Evolutionary conservation across 2,888 invertebrate species (phyloP).

Genomic region (Latrodectus hesperus): DNA sequence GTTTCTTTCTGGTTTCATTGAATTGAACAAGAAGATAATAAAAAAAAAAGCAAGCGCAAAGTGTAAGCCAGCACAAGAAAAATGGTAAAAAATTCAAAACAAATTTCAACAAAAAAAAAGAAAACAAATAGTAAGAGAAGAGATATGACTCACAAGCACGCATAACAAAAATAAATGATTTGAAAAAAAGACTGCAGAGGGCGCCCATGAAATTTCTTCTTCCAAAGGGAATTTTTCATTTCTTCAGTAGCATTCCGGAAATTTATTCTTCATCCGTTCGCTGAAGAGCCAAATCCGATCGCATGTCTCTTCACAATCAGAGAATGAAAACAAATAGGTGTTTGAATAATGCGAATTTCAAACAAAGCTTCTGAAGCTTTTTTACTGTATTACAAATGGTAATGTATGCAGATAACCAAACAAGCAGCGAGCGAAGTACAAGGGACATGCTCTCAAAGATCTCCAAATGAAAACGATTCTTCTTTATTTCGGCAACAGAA

Average conservation of each 20-base stretch:
- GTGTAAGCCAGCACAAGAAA: too few relatives aligned
- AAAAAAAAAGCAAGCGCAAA: too few relatives aligned
- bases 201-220: too few relatives aligned
- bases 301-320: neutral
- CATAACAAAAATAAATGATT: too few relatives aligned
- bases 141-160: too few relatives aligned
- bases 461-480: neutral
- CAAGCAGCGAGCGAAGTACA: conserved; percentile 10
- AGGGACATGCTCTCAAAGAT: neutral
- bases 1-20: too few relatives aligned
- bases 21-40: too few relatives aligned
- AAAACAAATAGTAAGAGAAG: too few relatives aligned
- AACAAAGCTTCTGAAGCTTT: conserved; percentile 4
- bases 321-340: conserved; percentile 6
- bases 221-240: too few relatives aligned
- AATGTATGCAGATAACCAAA: conserved; percentile 31
- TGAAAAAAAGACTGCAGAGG: too few relatives aligned
- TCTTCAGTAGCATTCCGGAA: neutral
- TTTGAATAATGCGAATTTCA: conserved; percentile 10
- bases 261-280: neutral
- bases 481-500: neutral
- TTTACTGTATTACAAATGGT: conserved; percentile 23
- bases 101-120: too few relatives aligned
- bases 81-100: too few relatives aligned
- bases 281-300: neutral